phyloP scores from a whole-genome alignment of 2,888 invertebrate genomes.

The Nemurella pictetii region DNA sequence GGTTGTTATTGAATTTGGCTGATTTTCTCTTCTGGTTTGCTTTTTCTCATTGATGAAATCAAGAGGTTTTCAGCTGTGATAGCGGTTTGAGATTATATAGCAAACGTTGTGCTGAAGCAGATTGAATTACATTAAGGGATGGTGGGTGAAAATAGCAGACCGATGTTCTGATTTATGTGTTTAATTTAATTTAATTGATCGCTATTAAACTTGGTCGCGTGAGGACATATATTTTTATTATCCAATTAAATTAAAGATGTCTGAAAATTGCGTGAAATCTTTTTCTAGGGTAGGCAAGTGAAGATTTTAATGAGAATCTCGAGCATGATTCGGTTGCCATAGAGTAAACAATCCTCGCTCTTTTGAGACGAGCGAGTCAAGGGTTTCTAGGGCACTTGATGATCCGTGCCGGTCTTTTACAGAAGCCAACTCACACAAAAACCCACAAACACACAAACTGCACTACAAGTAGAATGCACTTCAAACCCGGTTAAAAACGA shows the following conservation, averaged over 20 bases:
- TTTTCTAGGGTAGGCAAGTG: not conserved
- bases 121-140: too few relatives aligned
- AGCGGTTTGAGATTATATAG: too few relatives aligned
- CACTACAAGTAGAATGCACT: not conserved
- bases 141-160: too few relatives aligned
- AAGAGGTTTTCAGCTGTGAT: not conserved
- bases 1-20: not conserved
- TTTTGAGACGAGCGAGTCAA: not conserved
- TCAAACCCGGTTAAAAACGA: too few relatives aligned
- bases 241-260: not conserved
- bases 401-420: not conserved
- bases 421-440: not conserved
- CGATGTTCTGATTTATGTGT: too few relatives aligned
- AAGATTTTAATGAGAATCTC: not conserved
- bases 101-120: too few relatives aligned
- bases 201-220: too few relatives aligned
- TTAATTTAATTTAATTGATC: too few relatives aligned
- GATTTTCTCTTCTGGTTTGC: not conserved
- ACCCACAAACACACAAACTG: not conserved
- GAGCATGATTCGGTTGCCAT: not conserved
- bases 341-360: not conserved
- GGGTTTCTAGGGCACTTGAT: slow-evolving; percentile 12
- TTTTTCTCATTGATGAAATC: not conserved
- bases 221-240: too few relatives aligned
- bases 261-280: too few relatives aligned